These are phyloP conservation scores for Crotalus tigris DNA, from an alignment of 2,113 vertebrate species.

Conservation along the genomic window DNA sequence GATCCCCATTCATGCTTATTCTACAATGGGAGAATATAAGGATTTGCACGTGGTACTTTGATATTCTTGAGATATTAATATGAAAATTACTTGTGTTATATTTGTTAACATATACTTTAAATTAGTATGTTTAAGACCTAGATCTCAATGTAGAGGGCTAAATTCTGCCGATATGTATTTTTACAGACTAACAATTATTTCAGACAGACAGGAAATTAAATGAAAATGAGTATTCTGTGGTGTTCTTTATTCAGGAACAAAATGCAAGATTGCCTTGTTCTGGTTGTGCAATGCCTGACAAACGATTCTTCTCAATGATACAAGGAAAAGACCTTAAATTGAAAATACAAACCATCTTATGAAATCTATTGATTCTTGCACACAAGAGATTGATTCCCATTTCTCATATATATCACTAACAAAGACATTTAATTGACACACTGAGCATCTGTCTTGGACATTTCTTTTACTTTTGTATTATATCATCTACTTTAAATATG, in stretches of 20 bases:
- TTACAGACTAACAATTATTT: background rate
- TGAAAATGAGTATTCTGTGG: constrained; percentile 1
- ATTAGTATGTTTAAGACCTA: background rate
- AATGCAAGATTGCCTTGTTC: constrained; percentile 11
- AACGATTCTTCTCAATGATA: background rate
- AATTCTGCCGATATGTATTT: background rate
- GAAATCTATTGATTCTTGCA: constrained; percentile 16
- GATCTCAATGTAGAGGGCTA: background rate
- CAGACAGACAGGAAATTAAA: background rate
- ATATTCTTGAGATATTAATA: background rate
- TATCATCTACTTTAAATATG: constrained; percentile 2
- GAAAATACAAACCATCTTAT: constrained; percentile 22
- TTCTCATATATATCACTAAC: constrained; percentile 29
- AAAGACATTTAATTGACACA: constrained; percentile 36
- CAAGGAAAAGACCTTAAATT: constrained; percentile 9
- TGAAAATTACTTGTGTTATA: background rate
- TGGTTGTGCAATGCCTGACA: background rate
- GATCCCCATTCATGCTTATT: background rate
- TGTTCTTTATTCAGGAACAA: constrained; percentile 24
- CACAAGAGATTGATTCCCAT: constrained; percentile 11
- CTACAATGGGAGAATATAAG: background rate
- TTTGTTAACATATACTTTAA: background rate
- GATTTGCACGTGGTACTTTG: background rate
- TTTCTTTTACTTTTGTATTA: constrained; percentile 12
- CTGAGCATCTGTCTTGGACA: background rate